Percentiles rank a stretch among this genome's conserved stretches.
Conservation (phyloP, 2,888 invertebrate species). For the Limnephilus marmoratus region DNA sequence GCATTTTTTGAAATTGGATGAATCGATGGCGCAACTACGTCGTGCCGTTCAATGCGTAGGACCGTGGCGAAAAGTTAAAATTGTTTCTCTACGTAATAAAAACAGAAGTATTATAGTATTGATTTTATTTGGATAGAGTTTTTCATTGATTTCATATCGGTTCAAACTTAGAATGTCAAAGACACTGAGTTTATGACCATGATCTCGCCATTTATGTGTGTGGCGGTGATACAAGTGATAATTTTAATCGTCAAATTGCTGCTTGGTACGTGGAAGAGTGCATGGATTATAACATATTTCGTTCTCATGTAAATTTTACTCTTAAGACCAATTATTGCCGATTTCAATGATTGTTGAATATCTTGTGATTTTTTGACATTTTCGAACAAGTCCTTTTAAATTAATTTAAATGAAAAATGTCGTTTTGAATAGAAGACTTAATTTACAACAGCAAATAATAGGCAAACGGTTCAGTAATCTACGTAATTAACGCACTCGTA, state of each 20-base stretch:
- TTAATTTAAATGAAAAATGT: not conserved
- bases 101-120: no score
- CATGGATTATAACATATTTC: not conserved
- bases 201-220: not conserved
- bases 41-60: no score
- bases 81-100: no score
- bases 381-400: not conserved
- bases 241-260: not conserved
- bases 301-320: not conserved
- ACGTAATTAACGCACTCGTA: not conserved
- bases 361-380: not conserved
- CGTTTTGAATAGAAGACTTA: not conserved
- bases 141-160: not conserved
- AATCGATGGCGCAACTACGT: no score
- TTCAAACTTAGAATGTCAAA: not conserved
- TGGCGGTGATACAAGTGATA: not conserved
- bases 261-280: not conserved
- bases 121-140: no score
- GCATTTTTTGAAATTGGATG: no score
- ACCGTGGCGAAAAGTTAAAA: no score
- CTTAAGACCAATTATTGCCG: not conserved
- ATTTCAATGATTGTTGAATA: not conserved
- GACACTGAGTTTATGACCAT: not conserved
- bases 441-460: not conserved
- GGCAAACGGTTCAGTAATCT: not conserved